Base-by-base conservation (phyloP, 2,113 vertebrate species). In the Catharus minimus region DNA sequence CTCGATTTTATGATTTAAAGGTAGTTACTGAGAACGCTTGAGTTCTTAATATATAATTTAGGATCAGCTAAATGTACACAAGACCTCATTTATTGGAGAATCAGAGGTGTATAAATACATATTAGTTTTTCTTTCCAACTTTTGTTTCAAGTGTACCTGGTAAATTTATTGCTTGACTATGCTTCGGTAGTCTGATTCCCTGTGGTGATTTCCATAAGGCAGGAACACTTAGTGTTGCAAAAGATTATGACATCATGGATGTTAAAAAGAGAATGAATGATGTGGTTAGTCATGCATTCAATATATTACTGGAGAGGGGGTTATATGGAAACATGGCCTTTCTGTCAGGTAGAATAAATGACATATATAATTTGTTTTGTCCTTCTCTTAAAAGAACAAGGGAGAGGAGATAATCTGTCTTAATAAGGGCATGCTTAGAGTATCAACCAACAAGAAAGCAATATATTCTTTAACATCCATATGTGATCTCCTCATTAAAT, bases 281-380 rank as follows among this genome's bases (percentile, higher is more conserved):
- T 96, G 93, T 93, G 86, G 91, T 86, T 94, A 92, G 74, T 86
- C 56, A 86, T 72, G 84, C 82, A 49, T 91, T 94, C 93, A 95
- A 89, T 93, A 94, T 95, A 96, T 92, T 96, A 94, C 74, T 84
- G 66, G 69, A 92, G 83, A 85, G 93, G 39, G 66, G 96, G 94
- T 97, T 96, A 95, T 96, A 93, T 91, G 39, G 84, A 95, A 96
- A 96, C 93, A 95, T 95, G 95, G 94, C 96, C 94, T 95, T 96
- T 94, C 95, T 97, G 96, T 96, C 96, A 97, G 80, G 46, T 94
- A 82, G 92, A 97, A 96, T 94, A 82, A 95, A 95, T 91, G 90
- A 90, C 76, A 93, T 60, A 75, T 88, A 94, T 95, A 96, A 96
- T 93, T 95, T 94, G 86, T 92, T 97, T 95, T 96, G 94, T 95